phyloP scores from a whole-genome alignment of 2,888 invertebrate species.

The Caenorhabditis wallacei region DNA sequence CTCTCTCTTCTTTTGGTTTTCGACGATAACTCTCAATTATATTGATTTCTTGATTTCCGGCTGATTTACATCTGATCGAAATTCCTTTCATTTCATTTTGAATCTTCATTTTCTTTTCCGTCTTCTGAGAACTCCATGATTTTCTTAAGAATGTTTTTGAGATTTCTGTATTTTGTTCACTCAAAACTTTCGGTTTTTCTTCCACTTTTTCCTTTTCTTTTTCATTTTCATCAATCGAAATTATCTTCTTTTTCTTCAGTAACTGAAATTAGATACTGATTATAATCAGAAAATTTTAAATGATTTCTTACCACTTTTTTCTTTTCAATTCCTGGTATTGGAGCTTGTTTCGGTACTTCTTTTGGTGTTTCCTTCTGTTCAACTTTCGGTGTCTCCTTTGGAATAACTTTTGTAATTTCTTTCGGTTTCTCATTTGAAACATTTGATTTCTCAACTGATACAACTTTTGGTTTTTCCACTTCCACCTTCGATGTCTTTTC shows the following conservation, averaged over 20 bases:
- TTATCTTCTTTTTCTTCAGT: constrained; percentile 49
- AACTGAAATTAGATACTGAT: constrained; percentile 20
- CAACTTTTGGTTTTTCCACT: neutral
- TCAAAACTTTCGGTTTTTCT: constrained; percentile 37
- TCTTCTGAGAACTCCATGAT: constrained; percentile 45
- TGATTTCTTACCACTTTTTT: constrained; percentile 35
- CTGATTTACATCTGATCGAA: constrained; percentile 20
- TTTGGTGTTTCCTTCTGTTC: neutral
- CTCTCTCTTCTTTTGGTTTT: constrained; percentile 42
- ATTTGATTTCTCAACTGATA: neutral
- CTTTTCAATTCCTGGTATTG: constrained; percentile 44
- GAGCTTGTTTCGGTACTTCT: constrained; percentile 11
- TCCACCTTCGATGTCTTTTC: neutral
- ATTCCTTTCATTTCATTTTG: constrained; percentile 35
- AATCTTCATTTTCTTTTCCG: constrained; percentile 33
- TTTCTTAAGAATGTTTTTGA: constrained; percentile 46
- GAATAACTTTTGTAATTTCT: neutral
- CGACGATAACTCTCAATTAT: constrained; percentile 37
- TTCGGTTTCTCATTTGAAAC: neutral
- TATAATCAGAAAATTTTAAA: neutral
- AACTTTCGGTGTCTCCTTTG: constrained; percentile 14
- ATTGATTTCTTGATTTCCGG: constrained; percentile 12
- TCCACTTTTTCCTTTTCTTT: constrained; percentile 6
- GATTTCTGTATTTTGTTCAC: constrained; percentile 39
- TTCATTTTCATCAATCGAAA: constrained; percentile 43